Percentiles rank a stretch among this genome's conserved stretches.
phyloP scores from a whole-genome alignment of 2,888 invertebrate genomes.

The Bembecia ichneumoniformis region DNA sequence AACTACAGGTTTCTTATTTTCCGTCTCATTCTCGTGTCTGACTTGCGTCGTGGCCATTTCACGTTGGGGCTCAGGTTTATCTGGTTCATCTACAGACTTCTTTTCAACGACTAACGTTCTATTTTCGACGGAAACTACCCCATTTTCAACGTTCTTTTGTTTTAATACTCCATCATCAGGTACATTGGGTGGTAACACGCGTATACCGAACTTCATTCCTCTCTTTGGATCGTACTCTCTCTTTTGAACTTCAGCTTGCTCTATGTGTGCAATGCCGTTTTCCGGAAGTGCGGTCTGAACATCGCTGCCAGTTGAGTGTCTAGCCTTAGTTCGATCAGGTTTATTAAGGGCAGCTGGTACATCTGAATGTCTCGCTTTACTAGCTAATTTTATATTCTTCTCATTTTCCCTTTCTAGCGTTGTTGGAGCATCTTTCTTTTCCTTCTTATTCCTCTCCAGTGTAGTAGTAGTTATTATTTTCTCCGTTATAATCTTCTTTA shows the following conservation, averaged over 20 bases:
- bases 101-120: conserved; percentile 22
- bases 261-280: conserved; percentile 48
- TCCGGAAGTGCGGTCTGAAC: conserved; percentile 56
- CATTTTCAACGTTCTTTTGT: conserved; percentile 58
- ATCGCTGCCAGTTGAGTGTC: conserved; percentile 52
- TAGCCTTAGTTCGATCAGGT: conserved; percentile 51
- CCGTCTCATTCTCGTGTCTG: conserved; percentile 67
- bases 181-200: conserved; percentile 74
- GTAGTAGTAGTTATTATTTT: conserved; percentile 61
- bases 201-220: conserved; percentile 78
- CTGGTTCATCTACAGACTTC: conserved; percentile 39
- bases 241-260: conserved; percentile 68
- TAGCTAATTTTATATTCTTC: conserved; percentile 55
- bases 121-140: conserved; percentile 40
- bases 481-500: conserved; percentile 65
- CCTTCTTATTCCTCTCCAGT: conserved; percentile 61
- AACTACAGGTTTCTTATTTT: conserved; percentile 62
- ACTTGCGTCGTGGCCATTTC: conserved; percentile 44
- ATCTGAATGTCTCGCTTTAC: conserved; percentile 49
- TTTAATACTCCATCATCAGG: conserved; percentile 66
- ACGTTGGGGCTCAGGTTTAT: conserved; percentile 49
- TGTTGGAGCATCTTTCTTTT: conserved; percentile 49
- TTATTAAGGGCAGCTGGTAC: conserved; percentile 36
- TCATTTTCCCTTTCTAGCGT: conserved; percentile 66
- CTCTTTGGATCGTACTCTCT: conserved; percentile 70